Conservation (phyloP, 2,888 invertebrate species). For the Germaria angustata region DNA sequence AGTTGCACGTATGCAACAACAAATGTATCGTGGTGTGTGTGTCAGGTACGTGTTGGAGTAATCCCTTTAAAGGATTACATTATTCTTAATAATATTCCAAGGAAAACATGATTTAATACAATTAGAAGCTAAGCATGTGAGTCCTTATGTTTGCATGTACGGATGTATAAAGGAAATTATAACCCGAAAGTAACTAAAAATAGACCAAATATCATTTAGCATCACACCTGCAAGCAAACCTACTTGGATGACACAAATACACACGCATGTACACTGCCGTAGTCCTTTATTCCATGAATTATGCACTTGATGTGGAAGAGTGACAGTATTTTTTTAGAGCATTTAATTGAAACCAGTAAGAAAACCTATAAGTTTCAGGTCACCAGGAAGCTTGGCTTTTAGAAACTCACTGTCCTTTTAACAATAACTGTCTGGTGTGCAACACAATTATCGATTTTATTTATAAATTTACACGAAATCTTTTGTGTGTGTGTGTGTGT, state of each 20-base stretch:
- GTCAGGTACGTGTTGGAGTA: not conserved
- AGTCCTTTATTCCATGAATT: not conserved
- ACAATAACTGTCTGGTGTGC: too few species aligned
- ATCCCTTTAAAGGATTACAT: constrained; percentile 57
- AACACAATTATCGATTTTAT: not conserved
- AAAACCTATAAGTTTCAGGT: too few species aligned
- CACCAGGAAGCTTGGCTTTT: too few species aligned
- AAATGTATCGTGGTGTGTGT: not conserved
- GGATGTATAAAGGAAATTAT: not conserved
- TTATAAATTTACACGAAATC: too few species aligned
- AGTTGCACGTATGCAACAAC: not conserved
- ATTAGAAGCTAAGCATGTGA: constrained; percentile 30
- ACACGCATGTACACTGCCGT: not conserved
- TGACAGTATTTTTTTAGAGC: not conserved
- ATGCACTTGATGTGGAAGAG: not conserved
- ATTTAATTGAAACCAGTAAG: not conserved
- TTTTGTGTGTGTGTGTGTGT: too few species aligned
- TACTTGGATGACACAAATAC: not conserved
- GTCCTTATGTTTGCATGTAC: not conserved
- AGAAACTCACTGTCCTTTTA: too few species aligned
- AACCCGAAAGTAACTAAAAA: constrained; percentile 10
- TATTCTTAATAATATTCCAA: constrained; percentile 56
- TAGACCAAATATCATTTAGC: not conserved
- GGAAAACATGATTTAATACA: constrained; percentile 64
- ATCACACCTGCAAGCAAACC: constrained; percentile 9